Base-by-base conservation (phyloP, 2,888 invertebrate genomes). In the Eumerus sabulonum region DNA sequence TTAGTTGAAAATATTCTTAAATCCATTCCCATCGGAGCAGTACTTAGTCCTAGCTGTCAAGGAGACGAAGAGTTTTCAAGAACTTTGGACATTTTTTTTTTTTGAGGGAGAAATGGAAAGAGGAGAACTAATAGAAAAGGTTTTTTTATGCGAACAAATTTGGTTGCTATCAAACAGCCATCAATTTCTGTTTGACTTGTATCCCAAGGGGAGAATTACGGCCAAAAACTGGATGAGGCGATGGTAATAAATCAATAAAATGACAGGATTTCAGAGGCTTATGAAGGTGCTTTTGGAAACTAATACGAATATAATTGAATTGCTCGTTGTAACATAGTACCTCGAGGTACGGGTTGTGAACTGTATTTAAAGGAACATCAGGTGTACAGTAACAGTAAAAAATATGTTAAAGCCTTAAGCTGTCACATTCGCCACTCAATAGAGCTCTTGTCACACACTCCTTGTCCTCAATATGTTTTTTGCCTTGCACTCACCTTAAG, bases 181-280 rank as follows among this genome's bases (percentile, higher is more conserved):
- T 63, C 63, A 63, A 63, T 63, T 63, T 13, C 35, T 51, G 63
- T 63, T 63, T 44, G 63, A 63, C 51, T 53, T 51, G 62, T 27
- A 14, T 11, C 7, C 7, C 27, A 16, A n/a, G 17, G n/a, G 38
- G 27, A 7, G 7, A 27, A 7, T 4, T 27, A 2, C 38, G 14
- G 36, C 16, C 13, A n/a, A 9, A 5, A 48, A 9, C 14, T 11
- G 18, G 40, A 16, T 48, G n/a, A 48, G 35, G 13, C 9, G 35
- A 18, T 19, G 11, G 57, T 18, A 51, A 67, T 67, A 67, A 59
- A 67, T 67, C 67, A 67, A 57, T 51, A 50, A 35, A 48, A 18
- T 36, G 57, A 36, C 67, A 59, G 67, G 14, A n/a, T 7, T 27
- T 27, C 2, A 27, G 27, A 27, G 27, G 27, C 27, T 4, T 27